Conservation (phyloP, 2,888 invertebrate species). For the Eustalomyia histrio region DNA sequence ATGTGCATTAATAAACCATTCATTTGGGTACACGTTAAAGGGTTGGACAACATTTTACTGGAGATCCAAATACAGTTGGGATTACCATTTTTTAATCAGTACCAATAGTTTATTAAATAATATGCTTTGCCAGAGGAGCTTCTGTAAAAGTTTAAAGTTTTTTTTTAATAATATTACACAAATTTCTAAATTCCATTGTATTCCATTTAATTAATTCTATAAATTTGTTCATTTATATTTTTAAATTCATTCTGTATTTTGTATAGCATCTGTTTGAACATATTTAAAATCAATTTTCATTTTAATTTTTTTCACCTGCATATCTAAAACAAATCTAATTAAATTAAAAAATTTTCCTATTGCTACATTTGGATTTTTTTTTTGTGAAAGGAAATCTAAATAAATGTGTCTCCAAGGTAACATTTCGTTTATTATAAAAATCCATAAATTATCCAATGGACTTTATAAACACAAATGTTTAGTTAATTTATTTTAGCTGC, state of each 20-base stretch:
- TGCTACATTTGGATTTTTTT: not conserved
- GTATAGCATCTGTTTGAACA: not conserved
- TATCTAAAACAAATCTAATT: not conserved
- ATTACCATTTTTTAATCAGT: too few relatives aligned
- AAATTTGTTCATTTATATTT: not conserved
- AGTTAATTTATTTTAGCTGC: not conserved
- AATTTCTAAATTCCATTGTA: too few relatives aligned
- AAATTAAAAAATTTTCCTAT: not conserved
- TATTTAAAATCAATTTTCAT: not conserved
- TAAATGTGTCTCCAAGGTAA: conserved; percentile 32
- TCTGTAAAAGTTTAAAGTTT: too few relatives aligned
- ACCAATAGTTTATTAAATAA: too few relatives aligned
- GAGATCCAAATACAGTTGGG: too few relatives aligned
- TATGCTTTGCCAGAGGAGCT: too few relatives aligned
- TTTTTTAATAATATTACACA: too few relatives aligned
- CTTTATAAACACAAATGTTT: conserved; percentile 14
- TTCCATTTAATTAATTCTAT: too few relatives aligned
- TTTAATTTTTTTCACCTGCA: not conserved
- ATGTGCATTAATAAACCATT: too few relatives aligned
- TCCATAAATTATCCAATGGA: conserved; percentile 22
- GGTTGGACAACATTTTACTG: too few relatives aligned
- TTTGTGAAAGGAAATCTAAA: not conserved
- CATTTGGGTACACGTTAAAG: too few relatives aligned
- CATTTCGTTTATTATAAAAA: conserved; percentile 11
- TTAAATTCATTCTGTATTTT: not conserved